These are phyloP conservation scores for Dermochelys coriacea DNA, from an alignment of 2,797 vertebrate genomes.

Conservation along the genomic window DNA sequence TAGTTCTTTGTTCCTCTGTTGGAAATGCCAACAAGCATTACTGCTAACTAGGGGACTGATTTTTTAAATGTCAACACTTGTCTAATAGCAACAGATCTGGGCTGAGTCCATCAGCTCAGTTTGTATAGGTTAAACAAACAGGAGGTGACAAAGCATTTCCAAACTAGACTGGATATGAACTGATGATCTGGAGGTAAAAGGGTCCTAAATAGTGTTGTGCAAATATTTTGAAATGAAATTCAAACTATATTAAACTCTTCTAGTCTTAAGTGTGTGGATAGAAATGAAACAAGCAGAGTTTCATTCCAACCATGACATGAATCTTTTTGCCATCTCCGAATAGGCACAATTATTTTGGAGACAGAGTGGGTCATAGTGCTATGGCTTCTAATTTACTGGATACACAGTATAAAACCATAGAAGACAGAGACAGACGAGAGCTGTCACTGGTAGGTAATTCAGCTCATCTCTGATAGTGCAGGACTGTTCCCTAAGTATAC, in stretches of 20 bases:
- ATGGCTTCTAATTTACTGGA: neutral
- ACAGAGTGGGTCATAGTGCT: neutral
- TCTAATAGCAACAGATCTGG: neutral
- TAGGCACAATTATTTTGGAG: neutral
- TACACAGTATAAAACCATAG: neutral
- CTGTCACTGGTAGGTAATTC: neutral
- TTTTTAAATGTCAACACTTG: neutral
- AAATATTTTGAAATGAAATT: no score
- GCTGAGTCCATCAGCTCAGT: neutral
- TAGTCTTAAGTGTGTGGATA: neutral
- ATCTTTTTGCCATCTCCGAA: neutral
- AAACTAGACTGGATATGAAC: neutral
- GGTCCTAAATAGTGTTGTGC: no score
- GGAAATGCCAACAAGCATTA: neutral
- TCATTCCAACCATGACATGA: neutral
- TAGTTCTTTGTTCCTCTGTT: neutral
- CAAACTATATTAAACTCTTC: neutral
- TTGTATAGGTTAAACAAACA: neutral
- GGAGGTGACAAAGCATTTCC: neutral
- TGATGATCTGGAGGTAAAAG: neutral
- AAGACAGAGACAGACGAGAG: neutral
- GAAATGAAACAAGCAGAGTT: neutral
- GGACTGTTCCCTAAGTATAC: neutral
- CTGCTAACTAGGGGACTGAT: neutral
- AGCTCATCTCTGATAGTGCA: neutral